Evolutionary conservation across 2,888 invertebrate species (phyloP).

Genomic region (Ectemnius lituratus): DNA sequence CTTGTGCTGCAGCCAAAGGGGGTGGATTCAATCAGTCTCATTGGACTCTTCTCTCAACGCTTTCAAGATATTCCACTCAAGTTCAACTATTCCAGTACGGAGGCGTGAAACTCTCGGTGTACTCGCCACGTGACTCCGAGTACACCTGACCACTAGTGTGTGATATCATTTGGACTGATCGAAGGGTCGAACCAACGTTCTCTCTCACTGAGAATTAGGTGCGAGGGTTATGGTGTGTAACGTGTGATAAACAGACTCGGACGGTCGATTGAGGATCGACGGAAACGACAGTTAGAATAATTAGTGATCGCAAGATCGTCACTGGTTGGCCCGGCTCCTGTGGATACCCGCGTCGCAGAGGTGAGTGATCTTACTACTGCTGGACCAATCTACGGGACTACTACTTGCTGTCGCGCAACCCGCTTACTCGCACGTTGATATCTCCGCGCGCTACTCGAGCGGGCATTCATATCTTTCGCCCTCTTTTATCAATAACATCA

Average conservation of each 20-base stretch:
- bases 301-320: slow-evolving; percentile 26
- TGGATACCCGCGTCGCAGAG: slow-evolving; percentile 45
- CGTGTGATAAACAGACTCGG: slow-evolving; percentile 43
- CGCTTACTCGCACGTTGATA: slow-evolving; percentile 7
- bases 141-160: slow-evolving; percentile 33
- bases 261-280: slow-evolving; percentile 31
- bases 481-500: too few species aligned
- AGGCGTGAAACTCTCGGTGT: neutral
- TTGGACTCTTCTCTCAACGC: neutral
- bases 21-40: neutral
- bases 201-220: neutral
- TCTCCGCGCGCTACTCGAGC: neutral
- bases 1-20: neutral
- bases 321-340: slow-evolving; percentile 22
- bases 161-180: slow-evolving; percentile 15
- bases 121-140: slow-evolving; percentile 4
- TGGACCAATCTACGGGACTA: neutral
- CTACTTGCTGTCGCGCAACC: too few species aligned
- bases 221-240: slow-evolving; percentile 39
- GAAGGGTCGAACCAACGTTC: neutral
- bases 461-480: neutral
- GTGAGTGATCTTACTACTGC: slow-evolving; percentile 26
- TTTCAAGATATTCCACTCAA: neutral
- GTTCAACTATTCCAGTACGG: neutral
- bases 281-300: slow-evolving; percentile 8